phyloP scores from a whole-genome alignment of 2,888 invertebrate genomes.

The Fabriciana adippe region DNA sequence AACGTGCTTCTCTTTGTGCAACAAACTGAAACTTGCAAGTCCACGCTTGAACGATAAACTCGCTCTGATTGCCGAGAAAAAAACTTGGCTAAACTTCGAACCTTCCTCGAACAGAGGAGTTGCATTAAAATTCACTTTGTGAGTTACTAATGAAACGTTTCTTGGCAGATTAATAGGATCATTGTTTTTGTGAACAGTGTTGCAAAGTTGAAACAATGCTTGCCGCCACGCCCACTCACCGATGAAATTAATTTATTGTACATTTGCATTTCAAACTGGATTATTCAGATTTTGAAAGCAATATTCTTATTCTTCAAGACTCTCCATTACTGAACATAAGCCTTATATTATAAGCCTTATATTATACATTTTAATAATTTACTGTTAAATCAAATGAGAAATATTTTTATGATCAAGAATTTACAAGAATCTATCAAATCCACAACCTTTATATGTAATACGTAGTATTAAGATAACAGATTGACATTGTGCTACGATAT shows the following conservation, averaged over 20 bases:
- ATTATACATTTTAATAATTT: too few species aligned
- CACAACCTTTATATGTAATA: too few species aligned
- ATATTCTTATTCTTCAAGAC: neutral
- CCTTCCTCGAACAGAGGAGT: slow-evolving; percentile 54
- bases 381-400: too few species aligned
- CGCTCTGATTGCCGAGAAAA: slow-evolving; percentile 39
- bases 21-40: slow-evolving; percentile 24
- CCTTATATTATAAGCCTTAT: too few species aligned
- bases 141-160: slow-evolving; percentile 64
- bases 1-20: slow-evolving; percentile 21
- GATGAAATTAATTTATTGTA: slow-evolving; percentile 21
- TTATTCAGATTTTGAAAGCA: neutral
- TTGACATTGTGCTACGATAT: neutral
- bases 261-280: neutral
- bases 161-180: slow-evolving; percentile 48
- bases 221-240: slow-evolving; percentile 40
- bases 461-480: too few species aligned
- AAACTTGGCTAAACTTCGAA: slow-evolving; percentile 38
- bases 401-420: too few species aligned
- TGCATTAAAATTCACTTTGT: slow-evolving; percentile 73
- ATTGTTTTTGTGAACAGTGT: slow-evolving; percentile 49
- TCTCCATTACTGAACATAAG: too few species aligned
- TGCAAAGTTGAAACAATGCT: slow-evolving; percentile 48
- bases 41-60: slow-evolving; percentile 30
- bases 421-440: too few species aligned